These are phyloP conservation scores for Psophia crepitans DNA, from an alignment of 2,113 vertebrate genomes.

Conservation along the genomic window DNA sequence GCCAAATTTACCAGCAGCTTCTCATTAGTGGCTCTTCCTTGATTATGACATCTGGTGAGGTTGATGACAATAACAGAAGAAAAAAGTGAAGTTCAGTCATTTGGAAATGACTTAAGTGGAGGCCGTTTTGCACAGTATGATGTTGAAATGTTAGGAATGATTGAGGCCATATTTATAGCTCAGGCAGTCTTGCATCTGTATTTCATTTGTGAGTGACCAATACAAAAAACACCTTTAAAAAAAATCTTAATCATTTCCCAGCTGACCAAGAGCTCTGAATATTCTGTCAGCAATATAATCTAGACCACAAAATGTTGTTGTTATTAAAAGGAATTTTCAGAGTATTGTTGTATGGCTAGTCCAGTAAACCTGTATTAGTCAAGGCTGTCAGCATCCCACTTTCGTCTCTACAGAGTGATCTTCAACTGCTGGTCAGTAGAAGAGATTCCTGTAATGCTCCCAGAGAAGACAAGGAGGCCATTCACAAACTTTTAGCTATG, in stretches of 20 bases:
- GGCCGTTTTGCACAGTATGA: constrained; percentile 22
- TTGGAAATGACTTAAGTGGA: constrained; percentile 30
- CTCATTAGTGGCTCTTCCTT: constrained; percentile 34
- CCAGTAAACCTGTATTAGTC: not conserved
- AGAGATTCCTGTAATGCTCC: not conserved
- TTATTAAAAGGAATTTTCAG: constrained; percentile 9
- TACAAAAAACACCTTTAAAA: constrained; percentile 14
- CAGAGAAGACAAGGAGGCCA: not conserved
- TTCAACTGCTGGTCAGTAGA: not conserved
- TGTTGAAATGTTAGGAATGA: constrained; percentile 42
- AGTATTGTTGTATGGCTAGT: not conserved
- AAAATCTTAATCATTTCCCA: constrained; percentile 25
- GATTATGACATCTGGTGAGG: constrained; percentile 53
- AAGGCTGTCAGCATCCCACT: not conserved
- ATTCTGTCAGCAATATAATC: constrained; percentile 10
- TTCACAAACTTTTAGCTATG: not conserved
- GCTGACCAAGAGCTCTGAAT: not conserved
- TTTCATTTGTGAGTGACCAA: constrained; percentile 36
- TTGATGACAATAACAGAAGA: constrained; percentile 54
- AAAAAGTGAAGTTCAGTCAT: constrained; percentile 38
- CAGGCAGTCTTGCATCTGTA: constrained; percentile 36
- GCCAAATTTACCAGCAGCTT: constrained; percentile 48
- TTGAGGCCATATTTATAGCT: constrained; percentile 53
- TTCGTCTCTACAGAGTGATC: not conserved
- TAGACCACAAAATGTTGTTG: not conserved